phyloP scores from a whole-genome alignment of 2,888 invertebrate genomes.

The Leptinotarsa juncta region DNA sequence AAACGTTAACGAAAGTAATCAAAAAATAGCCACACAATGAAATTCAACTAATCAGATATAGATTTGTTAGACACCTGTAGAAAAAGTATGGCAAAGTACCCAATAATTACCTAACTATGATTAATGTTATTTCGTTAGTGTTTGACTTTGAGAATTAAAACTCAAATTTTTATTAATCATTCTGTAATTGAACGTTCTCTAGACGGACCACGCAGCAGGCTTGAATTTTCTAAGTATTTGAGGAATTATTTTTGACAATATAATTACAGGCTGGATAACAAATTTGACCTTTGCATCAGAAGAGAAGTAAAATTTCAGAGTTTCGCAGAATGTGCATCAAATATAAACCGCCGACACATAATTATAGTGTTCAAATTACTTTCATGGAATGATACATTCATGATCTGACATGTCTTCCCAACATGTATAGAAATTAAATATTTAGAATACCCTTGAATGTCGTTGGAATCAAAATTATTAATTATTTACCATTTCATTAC shows the following conservation, averaged over 20 bases:
- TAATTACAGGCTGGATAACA: slow-evolving; percentile 24
- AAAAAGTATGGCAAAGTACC: too few relatives aligned
- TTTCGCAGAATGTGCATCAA: slow-evolving; percentile 23
- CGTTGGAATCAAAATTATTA: too few relatives aligned
- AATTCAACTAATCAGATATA: too few relatives aligned
- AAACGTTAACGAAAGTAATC: too few relatives aligned
- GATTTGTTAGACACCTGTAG: too few relatives aligned
- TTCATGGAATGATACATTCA: slow-evolving; percentile 20
- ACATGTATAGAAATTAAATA: neutral
- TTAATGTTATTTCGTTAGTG: neutral
- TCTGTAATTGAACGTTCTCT: neutral
- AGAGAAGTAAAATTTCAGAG: slow-evolving; percentile 18
- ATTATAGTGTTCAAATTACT: slow-evolving; percentile 13
- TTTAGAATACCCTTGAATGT: neutral
- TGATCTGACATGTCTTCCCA: neutral
- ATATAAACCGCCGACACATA: slow-evolving; percentile 21
- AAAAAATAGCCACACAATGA: too few relatives aligned
- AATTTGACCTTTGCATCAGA: slow-evolving; percentile 28
- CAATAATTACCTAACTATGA: too few relatives aligned
- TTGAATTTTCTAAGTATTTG: slow-evolving; percentile 10
- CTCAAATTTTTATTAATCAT: neutral
- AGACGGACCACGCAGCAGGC: neutral
- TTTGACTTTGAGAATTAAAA: neutral
- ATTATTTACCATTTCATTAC: too few relatives aligned
- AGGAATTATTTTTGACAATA: slow-evolving; percentile 26